These are phyloP conservation scores for Tragelaphus oryx DNA, from an alignment of 2,797 vertebrate genomes.

Conservation along the genomic window DNA sequence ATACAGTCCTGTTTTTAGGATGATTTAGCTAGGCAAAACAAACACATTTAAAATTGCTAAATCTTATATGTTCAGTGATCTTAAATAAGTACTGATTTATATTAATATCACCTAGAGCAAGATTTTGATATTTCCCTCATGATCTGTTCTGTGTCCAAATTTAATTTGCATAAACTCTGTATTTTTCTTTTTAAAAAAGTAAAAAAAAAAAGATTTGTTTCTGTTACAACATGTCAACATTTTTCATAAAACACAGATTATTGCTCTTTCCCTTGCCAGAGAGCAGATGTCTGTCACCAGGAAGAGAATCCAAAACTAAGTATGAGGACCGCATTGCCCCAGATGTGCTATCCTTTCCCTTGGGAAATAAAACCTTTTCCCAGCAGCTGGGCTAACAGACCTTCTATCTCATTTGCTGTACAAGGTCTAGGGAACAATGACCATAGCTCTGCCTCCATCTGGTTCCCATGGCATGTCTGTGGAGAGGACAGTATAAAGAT, in stretches of 20 bases:
- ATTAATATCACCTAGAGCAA: background rate
- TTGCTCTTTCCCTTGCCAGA: conserved; percentile 53
- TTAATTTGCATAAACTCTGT: conserved; percentile 31
- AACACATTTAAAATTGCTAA: background rate
- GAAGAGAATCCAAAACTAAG: conserved; percentile 77
- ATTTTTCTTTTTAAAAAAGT: background rate
- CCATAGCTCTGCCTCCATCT: background rate
- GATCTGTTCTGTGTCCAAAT: background rate
- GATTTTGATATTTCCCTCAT: background rate
- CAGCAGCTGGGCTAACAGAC: conserved; percentile 63
- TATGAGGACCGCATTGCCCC: conserved; percentile 64
- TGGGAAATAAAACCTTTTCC: conserved; percentile 72
- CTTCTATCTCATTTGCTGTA: conserved; percentile 19
- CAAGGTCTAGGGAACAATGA: background rate
- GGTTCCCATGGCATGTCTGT: background rate
- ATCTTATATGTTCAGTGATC: background rate
- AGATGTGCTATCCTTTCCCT: conserved; percentile 72
- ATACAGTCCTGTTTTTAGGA: background rate
- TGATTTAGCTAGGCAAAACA: background rate
- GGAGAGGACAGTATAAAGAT: background rate
- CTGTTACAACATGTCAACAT: conserved; percentile 12
- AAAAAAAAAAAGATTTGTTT: background rate
- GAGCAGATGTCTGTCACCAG: conserved; percentile 53
- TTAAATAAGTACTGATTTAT: conserved; percentile 2
- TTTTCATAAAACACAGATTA: conserved; percentile 75